phyloP scores from a whole-genome alignment of 2,888 invertebrate species.

The Stenichneumon culpator region DNA sequence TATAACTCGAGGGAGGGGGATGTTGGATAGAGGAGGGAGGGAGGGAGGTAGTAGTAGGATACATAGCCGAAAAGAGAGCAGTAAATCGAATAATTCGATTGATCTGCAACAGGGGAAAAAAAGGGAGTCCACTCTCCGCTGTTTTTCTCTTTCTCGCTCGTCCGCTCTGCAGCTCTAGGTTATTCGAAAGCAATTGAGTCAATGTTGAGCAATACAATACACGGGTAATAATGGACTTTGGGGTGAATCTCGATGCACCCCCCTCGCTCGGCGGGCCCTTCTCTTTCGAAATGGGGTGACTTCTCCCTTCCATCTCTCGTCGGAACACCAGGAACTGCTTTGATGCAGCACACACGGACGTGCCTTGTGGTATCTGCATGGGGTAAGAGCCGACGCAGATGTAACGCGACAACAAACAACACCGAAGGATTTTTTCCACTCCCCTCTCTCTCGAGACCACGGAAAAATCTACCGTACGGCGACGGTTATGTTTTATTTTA shows the following conservation, averaged over 20 bases:
- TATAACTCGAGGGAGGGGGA: neutral
- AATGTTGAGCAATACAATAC: constrained; percentile 85
- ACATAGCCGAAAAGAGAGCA: constrained; percentile 81
- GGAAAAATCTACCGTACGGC: constrained; percentile 3
- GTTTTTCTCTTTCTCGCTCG: constrained; percentile 52
- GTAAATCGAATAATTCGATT: constrained; percentile 84
- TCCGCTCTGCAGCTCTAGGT: constrained; percentile 71
- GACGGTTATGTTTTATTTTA: neutral
- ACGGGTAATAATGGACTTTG: constrained; percentile 84
- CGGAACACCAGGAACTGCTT: constrained; percentile 55
- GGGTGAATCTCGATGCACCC: constrained; percentile 82
- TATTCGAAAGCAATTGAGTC: constrained; percentile 85
- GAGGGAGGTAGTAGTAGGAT: constrained; percentile 13
- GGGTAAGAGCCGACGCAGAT: constrained; percentile 80
- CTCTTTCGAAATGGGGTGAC: constrained; percentile 32
- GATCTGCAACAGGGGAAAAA: constrained; percentile 75
- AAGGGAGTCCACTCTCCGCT: constrained; percentile 58
- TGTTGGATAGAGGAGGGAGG: neutral
- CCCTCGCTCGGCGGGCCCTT: constrained; percentile 55
- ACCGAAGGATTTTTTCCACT: constrained; percentile 74
- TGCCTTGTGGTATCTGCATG: constrained; percentile 66
- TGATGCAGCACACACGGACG: constrained; percentile 30
- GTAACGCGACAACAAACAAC: constrained; percentile 84
- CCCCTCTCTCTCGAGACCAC: constrained; percentile 61
- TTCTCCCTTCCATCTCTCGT: constrained; percentile 35